Evolutionary conservation across 2,888 invertebrate genomes (phyloP), one percentile per base, ranked within the genome.

Genomic region (Liopterus haemorrhoidalis): DNA sequence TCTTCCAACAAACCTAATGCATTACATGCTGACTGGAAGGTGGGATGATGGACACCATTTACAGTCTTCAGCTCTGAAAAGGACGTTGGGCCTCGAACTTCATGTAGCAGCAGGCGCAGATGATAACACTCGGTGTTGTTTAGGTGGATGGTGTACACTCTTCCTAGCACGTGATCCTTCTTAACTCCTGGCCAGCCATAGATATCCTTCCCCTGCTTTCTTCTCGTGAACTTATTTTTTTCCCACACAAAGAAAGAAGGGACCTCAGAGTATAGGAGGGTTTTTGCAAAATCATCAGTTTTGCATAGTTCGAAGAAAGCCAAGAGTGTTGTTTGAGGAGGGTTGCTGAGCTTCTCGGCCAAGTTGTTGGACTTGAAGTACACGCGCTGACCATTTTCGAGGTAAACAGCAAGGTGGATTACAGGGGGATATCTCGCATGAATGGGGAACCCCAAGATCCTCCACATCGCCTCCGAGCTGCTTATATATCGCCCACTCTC

Each of bases 341-440:
- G 57, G 47, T 45, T 45, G n/a, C n/a, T n/a, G 11, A 8, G 14
- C 12, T 12, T 14, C 9, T 12, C 11, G 11, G 9, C 2, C n/a
- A 14, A 14, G 15, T 31, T 31, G 14, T 14, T 15, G 25, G 5
- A 6, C 9, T 14, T 25, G 25, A 38, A 38, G 16, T 38, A 38
- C 9, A 25, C 25, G 5, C 38, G 27, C 27, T 54, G 56, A 9
- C 54, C 52, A 35, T 53, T 53, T 40, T 52, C 51, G n/a, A 55
- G 54, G 3, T n/a, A n/a, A n/a, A 53, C 42, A 9, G 51, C 54
- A 32, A 60, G 51, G 51, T 57, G 60, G 8, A 50, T 16, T 49
- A 59, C 59, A 46, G 57, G 37, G 16, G 59, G 60, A 47, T 51
- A 25, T 21, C 57, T 21, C 55, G 63, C 61, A 48, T 63, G 59